Percentiles rank a stretch among this genome's conserved stretches.
phyloP scores from a whole-genome alignment of 2,113 vertebrate genomes.

The Gavia stellata region DNA sequence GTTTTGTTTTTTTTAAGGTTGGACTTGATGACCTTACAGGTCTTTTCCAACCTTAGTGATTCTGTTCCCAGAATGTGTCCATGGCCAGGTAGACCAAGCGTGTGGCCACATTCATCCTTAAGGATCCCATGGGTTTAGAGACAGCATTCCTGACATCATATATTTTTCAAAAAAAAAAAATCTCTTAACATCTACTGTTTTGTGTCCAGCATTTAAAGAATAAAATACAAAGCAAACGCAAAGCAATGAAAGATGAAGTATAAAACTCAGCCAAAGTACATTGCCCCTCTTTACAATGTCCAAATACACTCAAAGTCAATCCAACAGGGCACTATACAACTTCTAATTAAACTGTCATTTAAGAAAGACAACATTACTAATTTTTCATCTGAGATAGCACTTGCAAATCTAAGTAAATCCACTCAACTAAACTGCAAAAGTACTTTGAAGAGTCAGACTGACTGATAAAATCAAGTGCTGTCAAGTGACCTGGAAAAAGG shows the following conservation, averaged over 20 bases:
- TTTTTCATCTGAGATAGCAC: not conserved
- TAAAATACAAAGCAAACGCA: not conserved
- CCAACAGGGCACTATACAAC: not conserved
- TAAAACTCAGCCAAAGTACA: not conserved
- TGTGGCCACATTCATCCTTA: not conserved
- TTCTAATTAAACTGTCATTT: not conserved
- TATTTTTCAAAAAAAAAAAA: not conserved
- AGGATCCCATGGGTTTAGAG: not conserved
- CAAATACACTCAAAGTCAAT: no score
- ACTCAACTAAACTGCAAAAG: not conserved
- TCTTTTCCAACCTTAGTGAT: no score
- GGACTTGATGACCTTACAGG: no score
- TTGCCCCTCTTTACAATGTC: no score
- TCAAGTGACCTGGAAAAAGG: not conserved
- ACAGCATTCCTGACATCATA: not conserved
- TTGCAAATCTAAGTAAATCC: not conserved
- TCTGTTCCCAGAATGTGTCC: not conserved
- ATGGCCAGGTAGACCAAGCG: fast-evolving
- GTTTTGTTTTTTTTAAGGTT: no score
- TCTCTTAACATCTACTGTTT: not conserved
- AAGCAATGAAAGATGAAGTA: not conserved
- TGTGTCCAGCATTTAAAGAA: not conserved
- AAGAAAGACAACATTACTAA: not conserved
- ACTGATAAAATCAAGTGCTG: not conserved
- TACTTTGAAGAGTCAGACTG: not conserved